phyloP scores from a whole-genome alignment of 2,888 invertebrate genomes.

The Hypselothyrea guttata region DNA sequence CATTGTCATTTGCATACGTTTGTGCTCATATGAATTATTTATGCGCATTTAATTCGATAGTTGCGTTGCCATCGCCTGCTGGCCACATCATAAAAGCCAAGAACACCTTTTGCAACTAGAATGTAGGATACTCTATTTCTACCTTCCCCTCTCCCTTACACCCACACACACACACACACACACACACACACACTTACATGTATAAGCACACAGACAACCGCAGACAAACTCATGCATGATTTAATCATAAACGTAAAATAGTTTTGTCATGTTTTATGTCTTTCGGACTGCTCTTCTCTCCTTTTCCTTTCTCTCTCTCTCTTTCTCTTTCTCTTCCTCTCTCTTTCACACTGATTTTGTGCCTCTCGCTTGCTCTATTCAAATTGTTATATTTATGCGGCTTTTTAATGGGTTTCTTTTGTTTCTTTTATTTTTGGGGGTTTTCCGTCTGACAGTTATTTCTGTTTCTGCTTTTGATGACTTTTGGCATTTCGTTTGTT shows the following conservation, averaged over 20 bases:
- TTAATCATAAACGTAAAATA: constrained; percentile 74
- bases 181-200: constrained; percentile 1
- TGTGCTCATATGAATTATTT: constrained; percentile 65
- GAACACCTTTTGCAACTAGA: constrained; percentile 27
- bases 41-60: constrained; percentile 71
- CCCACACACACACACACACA: neutral
- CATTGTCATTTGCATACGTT: constrained; percentile 65
- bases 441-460: constrained; percentile 16
- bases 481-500: constrained; percentile 60
- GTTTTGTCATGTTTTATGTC: constrained; percentile 66
- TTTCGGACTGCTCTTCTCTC: neutral
- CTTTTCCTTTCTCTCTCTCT: neutral
- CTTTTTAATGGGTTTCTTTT: constrained; percentile 44
- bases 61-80: constrained; percentile 35
- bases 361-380: constrained; percentile 19
- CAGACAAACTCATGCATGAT: constrained; percentile 48
- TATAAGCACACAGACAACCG: no score
- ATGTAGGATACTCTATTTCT: neutral
- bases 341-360: no score
- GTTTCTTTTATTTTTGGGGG: constrained; percentile 8
- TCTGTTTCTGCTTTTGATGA: constrained; percentile 49
- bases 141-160: neutral
- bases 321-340: neutral
- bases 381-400: constrained; percentile 45
- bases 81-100: constrained; percentile 37